Evolutionary conservation across 2,888 invertebrate genomes (phyloP), one percentile per base, ranked within the genome.

Genomic region (Callimorpha dominula): DNA sequence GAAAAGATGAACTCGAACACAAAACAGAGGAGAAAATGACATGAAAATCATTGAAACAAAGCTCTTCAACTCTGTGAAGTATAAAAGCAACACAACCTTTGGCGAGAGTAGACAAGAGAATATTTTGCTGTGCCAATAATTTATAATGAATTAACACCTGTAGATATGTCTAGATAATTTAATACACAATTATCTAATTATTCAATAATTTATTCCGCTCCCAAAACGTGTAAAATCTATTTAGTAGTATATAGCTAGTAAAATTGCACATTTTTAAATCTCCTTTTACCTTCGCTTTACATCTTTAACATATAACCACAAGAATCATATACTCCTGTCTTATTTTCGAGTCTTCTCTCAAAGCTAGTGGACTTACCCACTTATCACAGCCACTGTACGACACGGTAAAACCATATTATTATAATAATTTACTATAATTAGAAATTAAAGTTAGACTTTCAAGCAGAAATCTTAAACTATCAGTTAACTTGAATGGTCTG

Each of bases 331-430:
- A 70, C 72, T 78, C 73, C 75, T 42, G 75, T 83, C 82, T 77
- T 80, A 54, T 46, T 72, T 78, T 84, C 75, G 81, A 86, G 82
- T 85, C 79, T 75, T 73, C 80, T 76, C 77, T 76, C 75, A 72
- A 73, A 73, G 72, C 80, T 70, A 83, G 79, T 84, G 78, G 81
- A 82, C 72, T 77, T 70, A 46, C 70, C 81, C 85, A 86, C 76
- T 76, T 91, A 92, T 94, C 94, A 94, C 94, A 94, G 93, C 92
- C 93, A 90, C 89, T 91, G 86, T 89, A 90, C 88, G 90, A 90
- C 87, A 89, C 88, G 89, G 89, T 90, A 88, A 85, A 78, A 80
- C 78, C 31, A 31, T 31, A 31, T 31, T 31, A 4, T 54, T 52
- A 52, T 42, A 67, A 86, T 78, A 79, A 71, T 63, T 66, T 66